A percentile compares a stretch with the other conserved stretches of the same genome.
These are phyloP conservation scores for Mormyrus iriodes DNA, from an alignment of 2,113 vertebrate genomes.

Conservation along the genomic window DNA sequence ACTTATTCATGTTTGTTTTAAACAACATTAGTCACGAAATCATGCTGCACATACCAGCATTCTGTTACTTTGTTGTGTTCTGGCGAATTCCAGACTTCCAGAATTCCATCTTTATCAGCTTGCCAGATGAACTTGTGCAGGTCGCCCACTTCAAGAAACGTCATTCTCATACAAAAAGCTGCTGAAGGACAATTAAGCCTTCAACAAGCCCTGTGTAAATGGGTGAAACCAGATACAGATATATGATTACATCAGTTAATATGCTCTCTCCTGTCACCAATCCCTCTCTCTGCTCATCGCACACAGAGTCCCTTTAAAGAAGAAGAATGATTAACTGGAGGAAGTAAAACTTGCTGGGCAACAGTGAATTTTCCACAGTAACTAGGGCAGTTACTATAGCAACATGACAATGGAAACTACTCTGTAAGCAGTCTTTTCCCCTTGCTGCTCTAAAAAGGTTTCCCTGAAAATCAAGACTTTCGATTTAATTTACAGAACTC, in stretches of 20 bases:
- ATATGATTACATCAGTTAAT: background rate
- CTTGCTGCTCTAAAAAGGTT: background rate
- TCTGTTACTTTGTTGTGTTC: background rate
- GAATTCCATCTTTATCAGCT: background rate
- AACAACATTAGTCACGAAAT: background rate
- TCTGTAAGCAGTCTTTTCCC: conserved; percentile 41
- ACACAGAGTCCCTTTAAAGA: conserved; percentile 36
- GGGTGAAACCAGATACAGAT: background rate
- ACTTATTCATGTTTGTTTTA: background rate
- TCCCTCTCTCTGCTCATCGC: conserved; percentile 15
- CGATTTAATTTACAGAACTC: background rate
- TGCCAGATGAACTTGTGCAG: background rate
- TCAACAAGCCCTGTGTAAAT: background rate
- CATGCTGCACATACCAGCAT: background rate
- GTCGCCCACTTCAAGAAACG: background rate
- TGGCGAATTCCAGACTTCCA: background rate
- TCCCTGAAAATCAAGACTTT: conserved; percentile 9
- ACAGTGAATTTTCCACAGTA: conserved; percentile 51
- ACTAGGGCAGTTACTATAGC: conserved; percentile 50
- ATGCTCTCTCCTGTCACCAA: background rate
- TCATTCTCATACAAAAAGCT: background rate
- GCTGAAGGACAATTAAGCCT: background rate
- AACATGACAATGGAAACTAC: conserved; percentile 55
- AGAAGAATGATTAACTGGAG: conserved; percentile 48
- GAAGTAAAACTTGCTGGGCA: conserved; percentile 55